Base-by-base conservation (phyloP, 1,140 invertebrate genomes). In the Danaus plexippus region DNA sequence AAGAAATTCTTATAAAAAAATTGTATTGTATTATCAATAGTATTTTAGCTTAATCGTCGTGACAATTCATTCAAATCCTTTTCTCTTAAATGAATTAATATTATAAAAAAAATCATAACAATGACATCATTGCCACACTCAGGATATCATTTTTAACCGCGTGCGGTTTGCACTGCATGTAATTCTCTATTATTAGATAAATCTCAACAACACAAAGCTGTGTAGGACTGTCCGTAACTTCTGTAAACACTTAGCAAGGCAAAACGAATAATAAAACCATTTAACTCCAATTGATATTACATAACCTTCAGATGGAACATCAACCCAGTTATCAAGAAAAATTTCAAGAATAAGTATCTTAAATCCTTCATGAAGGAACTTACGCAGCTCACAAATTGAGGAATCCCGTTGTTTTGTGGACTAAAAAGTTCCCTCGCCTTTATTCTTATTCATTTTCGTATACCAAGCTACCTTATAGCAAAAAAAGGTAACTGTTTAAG, bases 71-170 rank as follows among this genome's bases (percentile, higher is more conserved):
- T 32, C 22, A 32, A 32, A 32, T 32, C 1, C 2, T 32, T 32
- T 32, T 8, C 2, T 2, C 22, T 32, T 32, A 32, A 4, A 32
- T 2, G 22, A 32, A 32, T 32, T 4, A 32, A 32, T 32, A 32
- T 32, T 32, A 2, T 32, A 4, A 32, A 2, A 32, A 32, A 32
- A 32, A n/a, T 32, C 22, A 32, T 6, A 32, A 32, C 22, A 32
- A 32, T 32, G 22, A 32, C 22, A 32, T 32, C 22, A 32, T 32
- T 32, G 22, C 22, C 22, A 32, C 44, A n/a, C 7, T 11, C 11
- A 52, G 50, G 44, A 52, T 58, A 58, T 58, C 50, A 57, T 51
- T 41, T 48, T 47, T 52, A 58, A 52, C 56, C 56, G 41, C 56
- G 32, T 18, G 45, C 11, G 22, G 50, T 43, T 32, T 45, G 50